Evolutionary conservation across 30 jellyfish, hydroid and myxozoan species (phyloP).

Genomic region (Aurelia aurita): DNA sequence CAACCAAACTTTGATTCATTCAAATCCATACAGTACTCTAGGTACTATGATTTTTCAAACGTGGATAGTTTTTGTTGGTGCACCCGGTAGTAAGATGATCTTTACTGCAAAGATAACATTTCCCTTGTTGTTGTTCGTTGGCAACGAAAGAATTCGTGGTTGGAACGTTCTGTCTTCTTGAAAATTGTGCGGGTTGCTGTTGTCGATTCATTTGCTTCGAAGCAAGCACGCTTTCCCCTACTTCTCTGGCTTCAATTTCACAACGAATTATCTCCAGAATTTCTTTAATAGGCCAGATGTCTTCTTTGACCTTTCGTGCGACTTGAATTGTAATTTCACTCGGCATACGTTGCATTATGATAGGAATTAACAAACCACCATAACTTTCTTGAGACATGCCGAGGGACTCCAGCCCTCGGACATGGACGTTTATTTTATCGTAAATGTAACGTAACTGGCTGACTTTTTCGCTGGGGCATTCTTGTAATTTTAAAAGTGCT

Average conservation of each 20-base stretch:
- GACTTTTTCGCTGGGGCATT: not conserved
- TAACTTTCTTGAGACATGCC: slow-evolving; percentile 52
- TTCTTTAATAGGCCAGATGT: slow-evolving; percentile 62
- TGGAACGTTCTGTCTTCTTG: not conserved
- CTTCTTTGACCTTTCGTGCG: slow-evolving; percentile 56
- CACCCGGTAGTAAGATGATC: slow-evolving; percentile 43
- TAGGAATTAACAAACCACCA: slow-evolving; percentile 76
- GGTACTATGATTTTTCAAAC: too few relatives aligned
- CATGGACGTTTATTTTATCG: slow-evolving; percentile 63
- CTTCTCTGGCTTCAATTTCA: slow-evolving; percentile 72
- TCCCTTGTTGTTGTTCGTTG: not conserved
- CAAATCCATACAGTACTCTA: too few relatives aligned
- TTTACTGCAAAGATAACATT: slow-evolving; percentile 51
- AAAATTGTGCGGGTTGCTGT: not conserved
- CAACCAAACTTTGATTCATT: too few relatives aligned
- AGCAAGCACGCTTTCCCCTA: slow-evolving; percentile 15
- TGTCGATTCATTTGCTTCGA: not conserved
- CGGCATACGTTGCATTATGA: slow-evolving; percentile 59
- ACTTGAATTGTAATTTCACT: slow-evolving; percentile 43
- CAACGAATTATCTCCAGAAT: slow-evolving; percentile 33
- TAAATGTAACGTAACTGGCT: slow-evolving; percentile 22
- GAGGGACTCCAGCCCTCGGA: slow-evolving; percentile 59
- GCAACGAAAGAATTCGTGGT: slow-evolving; percentile 43
- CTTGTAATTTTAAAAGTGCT: slow-evolving; percentile 41
- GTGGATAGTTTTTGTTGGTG: too few relatives aligned